phyloP scores from a whole-genome alignment of 2,888 invertebrate genomes.

The Orchesellides sinensis region DNA sequence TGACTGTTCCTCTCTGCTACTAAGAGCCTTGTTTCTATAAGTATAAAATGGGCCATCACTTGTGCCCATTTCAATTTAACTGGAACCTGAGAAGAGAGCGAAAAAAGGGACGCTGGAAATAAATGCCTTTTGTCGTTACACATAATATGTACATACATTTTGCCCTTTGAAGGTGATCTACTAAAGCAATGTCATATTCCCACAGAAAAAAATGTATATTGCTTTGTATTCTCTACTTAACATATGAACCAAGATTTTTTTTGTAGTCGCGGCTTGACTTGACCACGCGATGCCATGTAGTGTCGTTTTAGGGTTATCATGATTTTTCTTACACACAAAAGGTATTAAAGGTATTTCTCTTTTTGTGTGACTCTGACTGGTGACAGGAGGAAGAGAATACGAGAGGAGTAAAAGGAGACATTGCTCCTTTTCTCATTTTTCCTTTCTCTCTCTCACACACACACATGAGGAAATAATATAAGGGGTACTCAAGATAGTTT shows the following conservation, averaged over 20 bases:
- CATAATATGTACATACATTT: neutral
- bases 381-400: conserved; percentile 53
- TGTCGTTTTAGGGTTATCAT: neutral
- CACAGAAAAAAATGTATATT: neutral
- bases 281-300: conserved; percentile 5
- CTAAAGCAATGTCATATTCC: neutral
- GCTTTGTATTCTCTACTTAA: conserved; percentile 15
- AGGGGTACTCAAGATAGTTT: conserved; percentile 68
- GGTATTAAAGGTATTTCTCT: neutral
- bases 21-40: no score
- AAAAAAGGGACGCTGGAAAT: conserved; percentile 38
- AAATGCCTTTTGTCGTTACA: neutral
- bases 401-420: conserved; percentile 54
- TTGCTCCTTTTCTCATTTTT: conserved; percentile 39
- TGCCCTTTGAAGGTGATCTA: neutral
- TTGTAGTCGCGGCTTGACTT: neutral
- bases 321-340: neutral
- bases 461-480: conserved; percentile 54
- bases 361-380: conserved; percentile 28
- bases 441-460: conserved; percentile 20
- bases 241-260: no score
- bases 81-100: conserved; percentile 35
- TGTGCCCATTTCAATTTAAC: conserved; percentile 30
- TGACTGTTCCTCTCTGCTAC: neutral
- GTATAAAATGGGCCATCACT: conserved; percentile 18